A percentile compares a stretch with the other conserved stretches of the same genome.
phyloP scores from a whole-genome alignment of 2,888 invertebrate species.

The Cephus nigrinus region DNA sequence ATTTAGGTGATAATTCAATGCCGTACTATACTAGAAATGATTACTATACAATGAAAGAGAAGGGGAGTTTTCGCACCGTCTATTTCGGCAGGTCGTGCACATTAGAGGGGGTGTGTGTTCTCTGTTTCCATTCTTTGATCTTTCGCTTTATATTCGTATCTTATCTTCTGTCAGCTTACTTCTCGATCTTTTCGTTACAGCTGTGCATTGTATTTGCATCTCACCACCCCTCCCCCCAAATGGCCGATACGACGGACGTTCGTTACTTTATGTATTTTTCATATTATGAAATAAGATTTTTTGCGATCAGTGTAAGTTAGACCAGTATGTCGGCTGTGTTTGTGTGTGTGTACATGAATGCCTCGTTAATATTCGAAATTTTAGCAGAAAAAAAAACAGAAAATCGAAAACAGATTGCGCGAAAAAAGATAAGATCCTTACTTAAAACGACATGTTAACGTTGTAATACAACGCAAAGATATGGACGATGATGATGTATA shows the following conservation, averaged over 20 bases:
- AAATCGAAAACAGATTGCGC: background rate
- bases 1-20: slow-evolving; percentile 59
- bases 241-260: background rate
- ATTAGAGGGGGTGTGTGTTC: background rate
- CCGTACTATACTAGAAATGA: slow-evolving; percentile 63
- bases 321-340: background rate
- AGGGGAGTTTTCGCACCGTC: slow-evolving; percentile 31
- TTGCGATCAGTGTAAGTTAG: background rate
- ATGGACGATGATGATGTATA: background rate
- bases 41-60: slow-evolving; percentile 65
- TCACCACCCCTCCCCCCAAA: background rate
- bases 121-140: background rate
- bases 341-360: background rate
- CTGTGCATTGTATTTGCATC: background rate
- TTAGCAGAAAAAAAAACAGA: background rate
- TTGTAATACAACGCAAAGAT: background rate
- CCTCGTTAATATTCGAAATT: background rate
- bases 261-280: background rate
- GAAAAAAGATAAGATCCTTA: background rate
- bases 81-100: slow-evolving; percentile 33
- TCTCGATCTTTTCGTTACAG: background rate
- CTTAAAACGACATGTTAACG: background rate
- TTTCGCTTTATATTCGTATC: background rate
- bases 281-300: background rate
- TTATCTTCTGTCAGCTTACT: background rate